Base-by-base conservation (phyloP, 2,113 vertebrate genomes). In the Eudorcas thomsonii region DNA sequence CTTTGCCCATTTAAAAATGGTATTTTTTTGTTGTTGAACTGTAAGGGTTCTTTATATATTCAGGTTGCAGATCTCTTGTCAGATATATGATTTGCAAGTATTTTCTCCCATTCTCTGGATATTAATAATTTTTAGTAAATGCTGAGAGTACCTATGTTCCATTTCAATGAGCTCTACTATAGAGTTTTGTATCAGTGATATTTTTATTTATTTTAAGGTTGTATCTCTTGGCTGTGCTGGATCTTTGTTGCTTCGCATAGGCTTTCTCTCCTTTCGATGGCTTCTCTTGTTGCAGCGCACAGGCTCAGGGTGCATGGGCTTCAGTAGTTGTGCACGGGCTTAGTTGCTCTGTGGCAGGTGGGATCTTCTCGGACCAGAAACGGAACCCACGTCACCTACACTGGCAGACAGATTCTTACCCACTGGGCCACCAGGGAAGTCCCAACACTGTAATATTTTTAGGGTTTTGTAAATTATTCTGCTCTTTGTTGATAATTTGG, bases 401-500 rank as follows among this genome's bases (percentile, higher is more conserved):
- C 23, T 77, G 39, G 71, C 15, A 77, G 71, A 26, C 39, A 77
- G 39, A 43, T 43, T 77, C 71, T 77, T 77, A 43, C 23, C 36
- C 71, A 77, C 39, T 77, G 23, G 36, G 39, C 36, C 12, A 13
- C 36, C 21, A 43, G 23, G 71, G 21, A 74, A 43, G 71, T 25
- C 36, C 71, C 36, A 6, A 43, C 12, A 82, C 3, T 83, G n/a
- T 88, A 57, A 45, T 55, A 60, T 36, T 23, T 80, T 92, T 86
- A 91, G 45, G 93, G 17, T 96, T 93, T 80, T 84, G 19, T 90
- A 82, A 64, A 43, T 82, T 95, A 11, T 81, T 91, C 15, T 96
- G 30, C 39, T 80, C 28, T 94, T 94, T 96, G 39, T 94, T 87
- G 45, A 82, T 89, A 82, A 87, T 87, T 86, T 92, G 84, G 77